phyloP scores from a whole-genome alignment of 2,888 invertebrate genomes.

The Luffia ferchaultella region DNA sequence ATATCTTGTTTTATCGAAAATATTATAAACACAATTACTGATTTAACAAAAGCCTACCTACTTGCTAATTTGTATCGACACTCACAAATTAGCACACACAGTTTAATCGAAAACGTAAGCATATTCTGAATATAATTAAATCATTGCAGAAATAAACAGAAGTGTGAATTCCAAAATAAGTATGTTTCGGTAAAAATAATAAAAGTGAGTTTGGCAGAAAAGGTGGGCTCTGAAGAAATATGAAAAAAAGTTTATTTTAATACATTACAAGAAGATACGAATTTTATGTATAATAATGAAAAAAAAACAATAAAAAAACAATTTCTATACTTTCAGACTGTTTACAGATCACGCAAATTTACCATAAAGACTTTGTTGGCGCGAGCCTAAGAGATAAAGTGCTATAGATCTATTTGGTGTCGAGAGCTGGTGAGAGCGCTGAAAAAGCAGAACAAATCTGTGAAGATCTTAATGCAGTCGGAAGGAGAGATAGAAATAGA shows the following conservation, averaged over 20 bases:
- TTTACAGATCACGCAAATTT: background rate
- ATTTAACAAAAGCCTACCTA: too few relatives aligned
- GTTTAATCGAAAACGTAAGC: too few relatives aligned
- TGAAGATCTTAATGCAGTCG: constrained; percentile 36
- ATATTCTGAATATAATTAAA: too few relatives aligned
- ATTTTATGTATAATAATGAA: constrained; percentile 6
- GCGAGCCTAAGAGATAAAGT: constrained; percentile 27
- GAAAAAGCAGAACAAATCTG: constrained; percentile 35
- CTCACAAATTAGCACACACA: too few relatives aligned
- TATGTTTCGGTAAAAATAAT: constrained; percentile 19
- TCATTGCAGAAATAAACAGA: too few relatives aligned
- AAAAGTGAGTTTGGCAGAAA: constrained; percentile 14
- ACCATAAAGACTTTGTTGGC: constrained; percentile 21
- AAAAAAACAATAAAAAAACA: too few relatives aligned
- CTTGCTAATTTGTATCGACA: too few relatives aligned
- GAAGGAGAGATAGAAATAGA: constrained; percentile 34
- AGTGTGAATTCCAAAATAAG: too few relatives aligned
- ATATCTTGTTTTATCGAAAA: too few relatives aligned
- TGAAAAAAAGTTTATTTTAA: constrained; percentile 37
- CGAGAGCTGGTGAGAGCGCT: constrained; percentile 28
- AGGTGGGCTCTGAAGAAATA: too few relatives aligned
- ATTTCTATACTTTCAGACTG: background rate
- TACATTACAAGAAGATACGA: constrained; percentile 50
- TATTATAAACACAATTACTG: too few relatives aligned
- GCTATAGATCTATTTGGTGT: constrained; percentile 45